Evolutionary conservation across 2,888 invertebrate genomes (phyloP), one percentile per base, ranked within the genome.

Genomic region (Nomada flava): DNA sequence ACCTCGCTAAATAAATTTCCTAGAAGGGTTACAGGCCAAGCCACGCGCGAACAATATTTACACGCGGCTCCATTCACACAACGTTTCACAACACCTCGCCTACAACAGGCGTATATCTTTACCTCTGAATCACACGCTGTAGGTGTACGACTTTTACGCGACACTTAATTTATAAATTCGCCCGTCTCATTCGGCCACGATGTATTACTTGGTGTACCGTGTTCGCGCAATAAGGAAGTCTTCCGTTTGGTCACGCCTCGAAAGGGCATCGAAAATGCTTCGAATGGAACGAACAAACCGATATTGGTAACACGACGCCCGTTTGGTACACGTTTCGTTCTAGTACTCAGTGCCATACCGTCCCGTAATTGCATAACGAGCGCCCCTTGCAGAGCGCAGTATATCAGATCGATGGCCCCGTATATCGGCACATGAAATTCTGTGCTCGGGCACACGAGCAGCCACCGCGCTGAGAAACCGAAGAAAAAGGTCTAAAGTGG

Each of bases 361-460:
- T 47, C n/a, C 68, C 23, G 64, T 73, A 76, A 78, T 78, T 70
- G 29, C 23, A 44, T 74, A 81, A 84, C 62, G 47, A 72, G 59
- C 36, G 68, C 29, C 42, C 70, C 68, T 75, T 47, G 36, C 7
- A 80, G 70, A 76, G 64, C 67, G 15, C 55, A 60, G 74, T 77
- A 55, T 73, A 75, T 77, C 64, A 73, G 20, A 44, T 5, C 53
- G 50, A 42, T 50, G 44, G 29, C 65, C 74, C 70, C 80, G 83
- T 84, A 84, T 77, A 84, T 85, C 77, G 62, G 69, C 47, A 70
- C 70, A 52, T 79, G 83, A 82, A 88, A 88, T 87, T 88, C 83
- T 74, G 79, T 52, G 63, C 63, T 63, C 7, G 18, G 47, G 26
- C 20, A 26, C n/a, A 50, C 74, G 55, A 69, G 76, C 76, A 84